Percentiles rank a stretch among this genome's conserved stretches.
Conservation (phyloP, 2,797 vertebrate genomes). For the Cuculus canorus region DNA sequence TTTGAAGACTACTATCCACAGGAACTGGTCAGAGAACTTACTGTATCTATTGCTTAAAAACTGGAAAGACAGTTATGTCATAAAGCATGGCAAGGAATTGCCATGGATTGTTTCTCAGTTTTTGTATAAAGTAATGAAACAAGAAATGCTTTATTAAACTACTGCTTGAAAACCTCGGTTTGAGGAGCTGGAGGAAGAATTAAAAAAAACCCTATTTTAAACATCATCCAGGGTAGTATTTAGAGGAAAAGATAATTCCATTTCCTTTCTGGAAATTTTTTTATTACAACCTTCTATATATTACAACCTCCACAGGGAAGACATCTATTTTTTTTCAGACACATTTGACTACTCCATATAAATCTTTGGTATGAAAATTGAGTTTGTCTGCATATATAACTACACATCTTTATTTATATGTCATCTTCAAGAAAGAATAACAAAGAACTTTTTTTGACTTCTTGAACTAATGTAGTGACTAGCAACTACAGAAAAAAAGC, state of each 20-base stretch:
- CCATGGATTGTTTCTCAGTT: not conserved
- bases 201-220: not conserved
- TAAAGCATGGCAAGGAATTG: not conserved
- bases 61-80: not conserved
- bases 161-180: not conserved
- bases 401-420: not conserved
- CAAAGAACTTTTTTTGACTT: not conserved
- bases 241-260: not conserved
- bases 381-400: not conserved
- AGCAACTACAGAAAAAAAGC: not conserved
- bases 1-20: not conserved
- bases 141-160: not conserved
- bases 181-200: not conserved
- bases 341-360: not conserved
- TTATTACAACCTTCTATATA: rapidly evolving
- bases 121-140: not conserved
- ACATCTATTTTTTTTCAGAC: not conserved
- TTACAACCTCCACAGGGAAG: not conserved
- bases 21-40: not conserved
- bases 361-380: not conserved
- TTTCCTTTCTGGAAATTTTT: not conserved
- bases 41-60: not conserved
- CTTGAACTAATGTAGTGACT: not conserved
- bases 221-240: not conserved
- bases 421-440: not conserved